Percentiles rank a stretch among this genome's conserved stretches.
Conservation (phyloP, 2,888 invertebrate genomes). For the Synanthedon myopaeformis region DNA sequence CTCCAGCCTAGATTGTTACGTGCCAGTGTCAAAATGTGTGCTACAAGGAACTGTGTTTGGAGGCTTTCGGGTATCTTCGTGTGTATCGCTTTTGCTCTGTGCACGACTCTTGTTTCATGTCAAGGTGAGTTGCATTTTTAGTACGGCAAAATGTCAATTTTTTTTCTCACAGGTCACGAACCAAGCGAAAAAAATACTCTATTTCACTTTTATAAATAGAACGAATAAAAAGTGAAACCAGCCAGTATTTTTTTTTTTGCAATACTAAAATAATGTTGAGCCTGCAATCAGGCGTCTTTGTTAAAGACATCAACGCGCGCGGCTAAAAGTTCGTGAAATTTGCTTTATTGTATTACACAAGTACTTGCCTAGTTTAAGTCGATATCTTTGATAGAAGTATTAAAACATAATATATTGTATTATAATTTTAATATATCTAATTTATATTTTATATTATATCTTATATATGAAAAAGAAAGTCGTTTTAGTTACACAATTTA, state of each 20-base stretch:
- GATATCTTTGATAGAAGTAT: not conserved
- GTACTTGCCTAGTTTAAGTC: not conserved
- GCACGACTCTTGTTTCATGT: constrained; percentile 41
- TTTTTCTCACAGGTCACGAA: constrained; percentile 3
- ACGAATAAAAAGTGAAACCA: not conserved
- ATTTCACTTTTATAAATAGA: not conserved
- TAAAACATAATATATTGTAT: too few relatives aligned
- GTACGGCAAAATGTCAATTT: not conserved
- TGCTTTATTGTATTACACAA: too few relatives aligned
- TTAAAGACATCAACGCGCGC: constrained; percentile 37
- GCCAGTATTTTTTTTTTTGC: not conserved
- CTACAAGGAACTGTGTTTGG: constrained; percentile 20
- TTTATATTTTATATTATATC: too few relatives aligned
- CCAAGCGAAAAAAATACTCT: not conserved
- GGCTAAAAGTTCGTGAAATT: too few relatives aligned
- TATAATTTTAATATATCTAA: too few relatives aligned
- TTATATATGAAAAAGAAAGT: too few relatives aligned
- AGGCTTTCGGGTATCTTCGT: constrained; percentile 16
- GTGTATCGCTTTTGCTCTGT: constrained; percentile 26
- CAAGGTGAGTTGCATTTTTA: constrained; percentile 45
- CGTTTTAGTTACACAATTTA: too few relatives aligned
- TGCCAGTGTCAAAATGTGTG: constrained; percentile 35
- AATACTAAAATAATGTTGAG: not conserved
- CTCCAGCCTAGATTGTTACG: constrained; percentile 56
- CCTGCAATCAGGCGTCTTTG: not conserved